Evolutionary conservation across 2,888 invertebrate species (phyloP), one percentile per base, ranked within the genome.

Genomic region (Malachius bipustulatus): DNA sequence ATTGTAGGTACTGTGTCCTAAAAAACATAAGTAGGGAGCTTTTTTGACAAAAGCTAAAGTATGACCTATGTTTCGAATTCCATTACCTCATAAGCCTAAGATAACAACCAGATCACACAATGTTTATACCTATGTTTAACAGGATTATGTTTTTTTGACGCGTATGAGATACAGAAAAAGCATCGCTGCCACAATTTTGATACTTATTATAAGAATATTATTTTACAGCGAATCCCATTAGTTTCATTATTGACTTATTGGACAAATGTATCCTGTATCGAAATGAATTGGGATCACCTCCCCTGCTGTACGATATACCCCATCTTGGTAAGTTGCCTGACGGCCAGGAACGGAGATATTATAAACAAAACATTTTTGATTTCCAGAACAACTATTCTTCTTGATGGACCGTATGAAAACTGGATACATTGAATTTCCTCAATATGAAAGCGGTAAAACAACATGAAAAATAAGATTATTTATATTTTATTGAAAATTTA

Each of bases 191-290:
- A 8, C 24, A 8, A n/a, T 19, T 19, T 19, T 19, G 6, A 19
- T 6, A 6, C 6, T 19, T 19, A 6, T 19, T 8, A 19, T n/a
- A 19, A 19, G n/a, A n/a, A n/a, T n/a, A n/a, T n/a, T n/a, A n/a
- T n/a, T n/a, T n/a, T n/a, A n/a, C 48, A 38, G 57, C 60, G 11
- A 59, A 65, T 45, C 67, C 67, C 2, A 57, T 67, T 30, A 52
- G 55, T 26, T 66, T 62, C 47, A 55, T 67, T 19, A 45, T 59
- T 36, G 55, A 62, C 38, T 50, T 67, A 11, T 44, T 67, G 32
- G 64, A 65, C 44, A 59, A 57, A 41, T 66, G 66, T 42, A 45
- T 65, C 30, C 48, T 65, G 15, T 69, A 64, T 47, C 57, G 65
- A 45, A 49, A 60, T 3, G 65, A 65, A 3, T 49, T 63, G 29